Percentiles rank a stretch among this genome's conserved stretches.
Evolutionary conservation across 2,113 vertebrate genomes (phyloP).

Genomic region (Tupaia chinensis): DNA sequence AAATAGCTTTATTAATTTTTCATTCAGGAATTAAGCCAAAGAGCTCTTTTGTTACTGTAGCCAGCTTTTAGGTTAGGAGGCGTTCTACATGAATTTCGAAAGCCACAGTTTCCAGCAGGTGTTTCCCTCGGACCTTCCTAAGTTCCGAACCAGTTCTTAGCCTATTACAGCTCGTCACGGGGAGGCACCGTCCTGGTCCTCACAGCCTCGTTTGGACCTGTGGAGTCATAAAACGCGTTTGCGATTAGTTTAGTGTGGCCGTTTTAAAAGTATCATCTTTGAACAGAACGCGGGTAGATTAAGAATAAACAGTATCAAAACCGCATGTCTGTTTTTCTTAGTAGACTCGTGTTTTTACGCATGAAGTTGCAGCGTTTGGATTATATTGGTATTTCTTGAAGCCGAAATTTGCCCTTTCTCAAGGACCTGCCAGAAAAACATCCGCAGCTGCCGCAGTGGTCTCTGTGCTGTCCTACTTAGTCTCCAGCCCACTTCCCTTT

Average conservation of each 20-base stretch:
- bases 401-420: not conserved
- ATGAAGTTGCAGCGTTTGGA: not conserved
- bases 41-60: not conserved
- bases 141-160: not conserved
- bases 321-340: not conserved
- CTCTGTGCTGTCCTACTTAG: not conserved
- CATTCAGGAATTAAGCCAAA: not conserved
- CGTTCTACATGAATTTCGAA: not conserved
- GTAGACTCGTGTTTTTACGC: not conserved
- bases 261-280: not conserved
- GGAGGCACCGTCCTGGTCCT: not conserved
- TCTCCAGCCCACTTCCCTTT: accelerated
- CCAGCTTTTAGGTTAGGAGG: not conserved
- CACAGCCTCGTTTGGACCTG: not conserved
- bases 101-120: not conserved
- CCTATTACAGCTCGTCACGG: not conserved
- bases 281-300: not conserved
- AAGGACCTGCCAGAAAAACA: not conserved
- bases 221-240: not conserved
- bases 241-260: not conserved
- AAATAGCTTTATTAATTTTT: constrained; percentile 1
- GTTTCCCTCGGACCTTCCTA: not conserved
- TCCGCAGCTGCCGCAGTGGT: not conserved
- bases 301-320: not conserved
- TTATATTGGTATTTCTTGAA: not conserved